Conservation (phyloP, 1,140 invertebrate genomes). For the Spodoptera frugiperda region DNA sequence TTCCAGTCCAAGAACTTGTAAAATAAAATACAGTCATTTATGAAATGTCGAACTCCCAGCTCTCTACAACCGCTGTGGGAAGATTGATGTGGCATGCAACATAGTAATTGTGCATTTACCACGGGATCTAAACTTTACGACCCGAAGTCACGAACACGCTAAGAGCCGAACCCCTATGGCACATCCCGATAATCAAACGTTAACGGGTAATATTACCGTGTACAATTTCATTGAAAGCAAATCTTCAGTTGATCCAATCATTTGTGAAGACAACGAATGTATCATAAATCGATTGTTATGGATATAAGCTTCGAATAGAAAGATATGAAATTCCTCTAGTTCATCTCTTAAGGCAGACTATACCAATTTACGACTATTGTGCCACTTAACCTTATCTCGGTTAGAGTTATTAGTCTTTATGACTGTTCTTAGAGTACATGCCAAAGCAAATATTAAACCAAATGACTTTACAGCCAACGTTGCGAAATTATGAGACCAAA, state of each 20-base stretch:
- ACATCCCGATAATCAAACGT: constrained; percentile 39
- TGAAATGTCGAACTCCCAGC: not conserved
- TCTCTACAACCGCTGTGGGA: constrained; percentile 9
- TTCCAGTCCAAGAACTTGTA: constrained; percentile 26
- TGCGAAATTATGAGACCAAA: not conserved
- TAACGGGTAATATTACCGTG: constrained; percentile 17
- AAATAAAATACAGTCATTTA: not conserved
- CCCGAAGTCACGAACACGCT: constrained; percentile 50
- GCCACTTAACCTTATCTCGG: constrained; percentile 51
- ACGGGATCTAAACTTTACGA: constrained; percentile 41
- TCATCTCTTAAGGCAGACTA: constrained; percentile 30
- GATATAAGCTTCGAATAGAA: not conserved
- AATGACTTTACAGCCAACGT: not conserved
- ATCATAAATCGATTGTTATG: constrained; percentile 58
- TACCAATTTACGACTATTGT: constrained; percentile 51
- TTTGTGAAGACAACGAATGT: constrained; percentile 55
- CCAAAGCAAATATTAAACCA: constrained; percentile 25
- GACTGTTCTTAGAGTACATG: constrained; percentile 21
- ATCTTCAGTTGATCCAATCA: constrained; percentile 55
- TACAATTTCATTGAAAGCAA: constrained; percentile 47
- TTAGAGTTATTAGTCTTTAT: constrained; percentile 33
- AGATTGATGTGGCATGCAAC: constrained; percentile 24
- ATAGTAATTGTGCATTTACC: constrained; percentile 55
- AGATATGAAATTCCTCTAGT: constrained; percentile 16
- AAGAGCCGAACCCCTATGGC: constrained; percentile 31